phyloP scores from a whole-genome alignment of 2,888 invertebrate genomes.

The Philaethria dido region DNA sequence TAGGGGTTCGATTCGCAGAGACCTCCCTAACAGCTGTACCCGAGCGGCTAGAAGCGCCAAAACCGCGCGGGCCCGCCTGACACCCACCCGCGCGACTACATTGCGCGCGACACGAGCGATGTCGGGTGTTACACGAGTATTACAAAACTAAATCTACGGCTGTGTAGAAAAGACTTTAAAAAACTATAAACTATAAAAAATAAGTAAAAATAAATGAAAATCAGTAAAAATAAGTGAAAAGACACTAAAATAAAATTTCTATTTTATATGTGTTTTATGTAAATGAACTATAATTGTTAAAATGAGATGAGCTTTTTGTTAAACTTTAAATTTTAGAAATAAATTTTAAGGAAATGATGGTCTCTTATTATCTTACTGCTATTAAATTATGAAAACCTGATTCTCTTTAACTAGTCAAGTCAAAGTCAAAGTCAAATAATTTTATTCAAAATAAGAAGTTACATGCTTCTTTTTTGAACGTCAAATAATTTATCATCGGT shows the following conservation, averaged over 20 bases:
- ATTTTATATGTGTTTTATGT: conserved; percentile 4
- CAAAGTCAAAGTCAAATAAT: too few species aligned
- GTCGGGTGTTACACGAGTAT: conserved; percentile 66
- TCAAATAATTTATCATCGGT: too few species aligned
- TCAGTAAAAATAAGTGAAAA: not conserved
- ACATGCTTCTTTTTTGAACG: too few species aligned
- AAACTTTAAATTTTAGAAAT: not conserved
- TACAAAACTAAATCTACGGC: conserved; percentile 42
- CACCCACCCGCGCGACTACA: conserved; percentile 69
- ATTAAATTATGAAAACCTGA: too few species aligned
- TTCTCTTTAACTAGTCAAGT: too few species aligned
- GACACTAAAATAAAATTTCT: not conserved
- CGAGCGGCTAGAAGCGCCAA: conserved; percentile 52
- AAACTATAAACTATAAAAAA: not conserved
- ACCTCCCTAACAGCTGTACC: conserved; percentile 60
- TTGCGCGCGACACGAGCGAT: conserved; percentile 70
- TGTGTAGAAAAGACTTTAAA: conserved; percentile 16
- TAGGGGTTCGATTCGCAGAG: conserved; percentile 73
- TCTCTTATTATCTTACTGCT: not conserved
- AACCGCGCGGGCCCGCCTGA: conserved; percentile 68
- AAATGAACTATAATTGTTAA: not conserved
- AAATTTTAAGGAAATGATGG: not conserved
- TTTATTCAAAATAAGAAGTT: too few species aligned
- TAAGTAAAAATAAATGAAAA: not conserved
- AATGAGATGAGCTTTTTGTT: not conserved